These are phyloP conservation scores for Nibea albiflora DNA, from an alignment of 2,113 vertebrate species.

Conservation along the genomic window DNA sequence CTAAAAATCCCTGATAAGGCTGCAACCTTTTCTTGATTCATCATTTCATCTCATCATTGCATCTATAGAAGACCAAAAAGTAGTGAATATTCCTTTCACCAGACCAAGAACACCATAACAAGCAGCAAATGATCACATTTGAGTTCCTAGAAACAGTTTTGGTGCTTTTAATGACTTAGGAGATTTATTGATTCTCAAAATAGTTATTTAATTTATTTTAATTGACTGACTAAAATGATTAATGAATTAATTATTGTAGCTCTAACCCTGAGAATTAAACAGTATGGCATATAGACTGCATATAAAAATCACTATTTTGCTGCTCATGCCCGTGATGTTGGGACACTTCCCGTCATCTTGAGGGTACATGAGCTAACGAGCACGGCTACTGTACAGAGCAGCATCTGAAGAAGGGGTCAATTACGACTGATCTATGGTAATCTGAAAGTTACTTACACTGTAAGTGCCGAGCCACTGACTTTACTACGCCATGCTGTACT, in stretches of 20 bases:
- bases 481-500: neutral
- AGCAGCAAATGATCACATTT: neutral
- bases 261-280: neutral
- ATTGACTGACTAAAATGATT: neutral
- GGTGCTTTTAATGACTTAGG: no score
- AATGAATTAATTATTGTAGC: neutral
- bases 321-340: neutral
- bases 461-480: neutral
- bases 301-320: neutral
- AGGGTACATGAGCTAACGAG: neutral
- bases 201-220: neutral
- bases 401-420: neutral
- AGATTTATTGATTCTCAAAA: neutral
- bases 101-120: neutral
- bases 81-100: neutral
- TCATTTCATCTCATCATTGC: neutral
- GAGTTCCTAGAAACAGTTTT: neutral
- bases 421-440: neutral
- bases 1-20: neutral
- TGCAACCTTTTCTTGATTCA: neutral
- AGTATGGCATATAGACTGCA: no score
- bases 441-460: constrained; percentile 5
- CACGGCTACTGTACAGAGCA: neutral
- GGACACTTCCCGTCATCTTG: no score
- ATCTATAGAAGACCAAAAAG: neutral